Percentiles rank a stretch among this genome's conserved stretches.
These are phyloP conservation scores for Hoplias malabaricus DNA, from an alignment of 2,113 vertebrate genomes.

Conservation along the genomic window DNA sequence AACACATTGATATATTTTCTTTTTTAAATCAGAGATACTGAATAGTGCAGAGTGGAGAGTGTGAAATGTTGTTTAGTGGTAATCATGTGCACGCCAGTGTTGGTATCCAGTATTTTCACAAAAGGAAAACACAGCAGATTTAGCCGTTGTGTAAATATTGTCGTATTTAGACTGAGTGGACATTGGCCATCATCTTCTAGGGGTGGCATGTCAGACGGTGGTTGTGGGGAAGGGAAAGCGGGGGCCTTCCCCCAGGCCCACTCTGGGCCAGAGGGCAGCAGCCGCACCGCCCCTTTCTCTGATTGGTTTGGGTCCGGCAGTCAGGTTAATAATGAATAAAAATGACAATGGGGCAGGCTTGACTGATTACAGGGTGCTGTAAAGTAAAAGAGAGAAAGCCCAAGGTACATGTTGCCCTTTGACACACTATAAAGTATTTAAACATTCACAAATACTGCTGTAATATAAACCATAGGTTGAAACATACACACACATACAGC, in stretches of 20 bases:
- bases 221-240: neutral
- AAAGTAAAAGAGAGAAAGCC: constrained; percentile 53
- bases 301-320: constrained; percentile 56
- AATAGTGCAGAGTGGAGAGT: too few species aligned
- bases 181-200: constrained; percentile 56
- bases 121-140: constrained; percentile 5
- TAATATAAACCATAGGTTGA: neutral
- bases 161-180: constrained; percentile 49
- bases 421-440: neutral
- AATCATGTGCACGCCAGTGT: neutral
- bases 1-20: neutral
- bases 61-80: too few species aligned
- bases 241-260: constrained; percentile 1
- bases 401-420: constrained; percentile 53
- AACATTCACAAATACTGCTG: neutral
- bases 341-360: constrained; percentile 46
- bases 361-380: constrained; percentile 61
- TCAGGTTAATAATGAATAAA: constrained; percentile 65
- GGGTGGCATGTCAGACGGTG: neutral
- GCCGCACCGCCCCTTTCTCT: constrained; percentile 56
- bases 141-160: constrained; percentile 40
- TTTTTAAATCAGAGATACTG: too few species aligned
- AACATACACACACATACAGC: neutral
- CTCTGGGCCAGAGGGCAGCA: constrained; percentile 53
- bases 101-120: neutral